These are phyloP conservation scores for Esox lucius DNA, from an alignment of 2,797 vertebrate species.

Conservation along the genomic window DNA sequence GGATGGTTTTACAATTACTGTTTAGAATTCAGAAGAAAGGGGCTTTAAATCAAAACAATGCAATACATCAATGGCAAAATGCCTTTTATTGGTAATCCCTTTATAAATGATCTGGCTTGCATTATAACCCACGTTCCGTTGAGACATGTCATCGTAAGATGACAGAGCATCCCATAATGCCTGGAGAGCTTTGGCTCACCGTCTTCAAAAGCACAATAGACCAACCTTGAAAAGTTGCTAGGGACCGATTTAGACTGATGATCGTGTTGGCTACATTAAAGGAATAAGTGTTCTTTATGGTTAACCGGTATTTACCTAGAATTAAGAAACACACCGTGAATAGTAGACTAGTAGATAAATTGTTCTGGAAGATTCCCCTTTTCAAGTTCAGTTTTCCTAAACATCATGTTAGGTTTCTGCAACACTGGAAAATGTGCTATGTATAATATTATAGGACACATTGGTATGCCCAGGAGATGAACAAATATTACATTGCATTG, in stretches of 20 bases:
- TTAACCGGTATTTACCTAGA: neutral
- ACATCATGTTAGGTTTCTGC: neutral
- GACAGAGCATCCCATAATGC: neutral
- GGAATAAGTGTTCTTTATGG: neutral
- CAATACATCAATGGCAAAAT: neutral
- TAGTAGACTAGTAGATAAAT: neutral
- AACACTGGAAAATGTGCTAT: neutral
- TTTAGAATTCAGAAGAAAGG: neutral
- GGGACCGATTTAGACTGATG: neutral
- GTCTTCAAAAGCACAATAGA: neutral
- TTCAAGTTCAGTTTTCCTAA: too few relatives aligned
- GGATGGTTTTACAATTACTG: neutral
- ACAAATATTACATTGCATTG: neutral
- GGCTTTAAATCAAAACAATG: conserved; percentile 1
- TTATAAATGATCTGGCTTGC: neutral
- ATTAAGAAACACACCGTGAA: neutral
- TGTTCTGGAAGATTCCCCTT: neutral
- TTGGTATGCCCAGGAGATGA: neutral
- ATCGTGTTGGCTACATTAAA: neutral
- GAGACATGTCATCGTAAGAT: neutral
- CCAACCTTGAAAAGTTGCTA: conserved; percentile 1
- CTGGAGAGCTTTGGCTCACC: neutral
- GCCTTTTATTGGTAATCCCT: conserved; percentile 6
- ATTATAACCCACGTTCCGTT: conserved; percentile 5
- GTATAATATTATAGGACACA: neutral